Conservation (phyloP, 2,113 vertebrate species). For the Megaceryle maxima region DNA sequence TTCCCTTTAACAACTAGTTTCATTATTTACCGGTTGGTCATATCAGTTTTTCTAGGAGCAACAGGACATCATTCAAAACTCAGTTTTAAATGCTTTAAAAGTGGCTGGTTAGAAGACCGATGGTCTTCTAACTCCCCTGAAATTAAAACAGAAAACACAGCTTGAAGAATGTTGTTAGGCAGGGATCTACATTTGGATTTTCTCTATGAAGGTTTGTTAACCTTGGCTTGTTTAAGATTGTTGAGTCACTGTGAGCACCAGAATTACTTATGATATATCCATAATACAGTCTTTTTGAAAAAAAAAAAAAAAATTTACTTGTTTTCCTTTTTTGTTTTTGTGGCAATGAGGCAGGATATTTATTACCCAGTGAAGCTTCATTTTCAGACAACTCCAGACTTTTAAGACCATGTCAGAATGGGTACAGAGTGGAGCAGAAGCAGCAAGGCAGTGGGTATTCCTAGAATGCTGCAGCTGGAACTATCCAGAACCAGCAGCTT, state of each 20-base stretch:
- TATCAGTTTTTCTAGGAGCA: background rate
- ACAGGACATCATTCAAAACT: background rate
- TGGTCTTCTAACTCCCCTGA: background rate
- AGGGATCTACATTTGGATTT: background rate
- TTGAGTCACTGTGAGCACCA: background rate
- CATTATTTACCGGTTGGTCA: background rate
- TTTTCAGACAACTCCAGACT: background rate
- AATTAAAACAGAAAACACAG: background rate
- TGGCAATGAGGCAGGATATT: background rate
- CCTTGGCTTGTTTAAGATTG: background rate
- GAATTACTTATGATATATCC: background rate
- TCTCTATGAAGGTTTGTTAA: background rate
- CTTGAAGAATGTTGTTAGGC: background rate
- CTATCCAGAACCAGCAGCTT: background rate
- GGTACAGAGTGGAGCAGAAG: background rate
- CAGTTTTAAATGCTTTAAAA: background rate
- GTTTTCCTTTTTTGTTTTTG: background rate
- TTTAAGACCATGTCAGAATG: background rate
- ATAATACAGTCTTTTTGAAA: too few species aligned
- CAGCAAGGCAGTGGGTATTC: background rate
- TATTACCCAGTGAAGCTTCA: background rate
- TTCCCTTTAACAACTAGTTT: background rate
- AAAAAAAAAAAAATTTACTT: background rate
- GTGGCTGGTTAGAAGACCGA: background rate
- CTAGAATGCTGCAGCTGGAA: background rate